Conservation (phyloP, 2,888 invertebrate species). For the Temnothorax unifasciatus region DNA sequence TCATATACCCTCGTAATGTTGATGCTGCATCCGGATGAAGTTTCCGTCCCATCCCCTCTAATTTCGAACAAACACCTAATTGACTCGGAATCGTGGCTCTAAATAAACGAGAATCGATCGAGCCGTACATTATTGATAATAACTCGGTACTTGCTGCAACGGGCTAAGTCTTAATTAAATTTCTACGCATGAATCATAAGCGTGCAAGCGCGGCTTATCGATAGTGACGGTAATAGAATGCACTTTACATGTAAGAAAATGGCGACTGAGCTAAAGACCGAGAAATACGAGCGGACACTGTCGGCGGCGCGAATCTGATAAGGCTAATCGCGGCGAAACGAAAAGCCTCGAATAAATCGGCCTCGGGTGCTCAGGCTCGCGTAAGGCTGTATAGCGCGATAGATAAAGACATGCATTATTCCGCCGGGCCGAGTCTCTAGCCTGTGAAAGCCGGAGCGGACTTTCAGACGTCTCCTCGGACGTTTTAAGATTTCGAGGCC, state of each 20-base stretch:
- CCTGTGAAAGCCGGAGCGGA: conserved; percentile 13
- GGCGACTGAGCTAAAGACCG: conserved; percentile 16
- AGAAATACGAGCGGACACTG: conserved; percentile 51
- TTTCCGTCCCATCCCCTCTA: neutral
- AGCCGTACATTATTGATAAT: neutral
- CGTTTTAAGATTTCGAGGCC: conserved; percentile 7
- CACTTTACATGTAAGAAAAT: conserved; percentile 36
- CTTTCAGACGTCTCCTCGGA: conserved; percentile 2
- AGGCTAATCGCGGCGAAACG: conserved; percentile 42
- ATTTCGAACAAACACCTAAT: conserved; percentile 4
- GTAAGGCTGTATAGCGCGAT: neutral
- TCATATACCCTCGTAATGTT: neutral
- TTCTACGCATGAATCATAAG: conserved; percentile 23
- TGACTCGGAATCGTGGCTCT: neutral
- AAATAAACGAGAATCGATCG: neutral
- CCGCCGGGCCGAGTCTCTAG: conserved; percentile 14
- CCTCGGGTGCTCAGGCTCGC: conserved; percentile 31
- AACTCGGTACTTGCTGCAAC: neutral
- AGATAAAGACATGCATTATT: conserved; percentile 44
- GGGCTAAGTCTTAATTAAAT: conserved; percentile 22
- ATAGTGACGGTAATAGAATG: conserved; percentile 33
- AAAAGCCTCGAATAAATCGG: conserved; percentile 54
- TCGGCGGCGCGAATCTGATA: conserved; percentile 43
- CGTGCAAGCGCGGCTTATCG: conserved; percentile 17
- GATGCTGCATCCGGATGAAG: neutral